Base-by-base conservation (phyloP, 2,797 vertebrate species). In the Pangasius mekongensis region DNA sequence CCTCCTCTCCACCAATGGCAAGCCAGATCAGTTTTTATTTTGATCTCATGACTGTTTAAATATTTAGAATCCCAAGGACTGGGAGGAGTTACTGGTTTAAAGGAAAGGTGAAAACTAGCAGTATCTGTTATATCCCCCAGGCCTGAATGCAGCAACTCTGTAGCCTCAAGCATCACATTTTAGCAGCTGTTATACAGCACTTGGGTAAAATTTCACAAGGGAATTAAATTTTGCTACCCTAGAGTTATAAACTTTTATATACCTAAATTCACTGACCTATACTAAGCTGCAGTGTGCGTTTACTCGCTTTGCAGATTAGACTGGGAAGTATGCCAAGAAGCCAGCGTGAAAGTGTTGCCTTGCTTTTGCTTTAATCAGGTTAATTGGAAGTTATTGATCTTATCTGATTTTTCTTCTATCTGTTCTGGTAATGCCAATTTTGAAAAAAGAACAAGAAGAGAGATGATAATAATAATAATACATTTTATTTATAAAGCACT, bases 1-100 rank as follows among this genome's bases (percentile, higher is more conserved):
- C 92, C 96, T 98, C 83, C 97, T 98, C 90, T 98, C 97, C 92
- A 97, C 97, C 90, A 97, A 98, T 2, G 97, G 97, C 16, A 81
- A 88, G 69, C 11, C 58, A 47, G 22, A 43, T 47, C 13, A 43
- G 11, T 47, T 27, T 24, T 58, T 81, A 4, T 69, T 69, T 39
- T 43, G 2, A 71, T 39, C 43, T 74, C 18, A 52, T 66, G 47
- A 60, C 5, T 43, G 6, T 13, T n/a, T 64, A 62, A 64, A 83
- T 83, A 62, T 62, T 14, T 62, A 14, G 10, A 39, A 83, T n/a
- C 7, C 58, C 52, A 36, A 58, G 24, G 9, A 10, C 16, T 33
- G 30, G 52, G 8, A 22, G 13, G 58, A 47, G 2, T 80, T 54
- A 78, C n/a, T 3, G 1, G n/a, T 18, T 54, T 20, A 76, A 49